These are phyloP conservation scores for Gymnoscelis rufifasciata DNA, from an alignment of 2,888 invertebrate species.

Conservation along the genomic window DNA sequence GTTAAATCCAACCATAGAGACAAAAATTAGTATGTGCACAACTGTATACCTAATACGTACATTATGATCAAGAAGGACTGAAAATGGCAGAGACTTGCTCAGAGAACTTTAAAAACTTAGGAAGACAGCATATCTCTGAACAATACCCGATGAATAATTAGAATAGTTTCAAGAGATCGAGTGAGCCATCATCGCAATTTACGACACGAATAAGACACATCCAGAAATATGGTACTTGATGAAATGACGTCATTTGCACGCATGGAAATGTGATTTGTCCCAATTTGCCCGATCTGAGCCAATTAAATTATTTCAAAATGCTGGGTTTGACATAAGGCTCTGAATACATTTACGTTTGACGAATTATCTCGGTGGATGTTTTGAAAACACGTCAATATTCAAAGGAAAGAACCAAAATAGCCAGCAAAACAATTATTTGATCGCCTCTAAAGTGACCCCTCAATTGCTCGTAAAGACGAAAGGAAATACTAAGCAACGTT, in stretches of 20 bases:
- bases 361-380: conserved; percentile 3
- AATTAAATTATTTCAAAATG: conserved; percentile 21
- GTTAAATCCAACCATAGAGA: too few species aligned
- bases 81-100: too few species aligned
- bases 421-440: not conserved
- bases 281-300: conserved; percentile 19
- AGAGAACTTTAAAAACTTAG: too few species aligned
- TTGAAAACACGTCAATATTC: conserved; percentile 1
- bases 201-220: conserved; percentile 21
- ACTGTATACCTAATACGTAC: too few species aligned
- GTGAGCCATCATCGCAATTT: conserved; percentile 17
- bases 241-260: conserved; percentile 24
- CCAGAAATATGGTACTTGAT: conserved; percentile 25
- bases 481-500: conserved; percentile 1
- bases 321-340: conserved; percentile 9
- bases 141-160: too few species aligned
- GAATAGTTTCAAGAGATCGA: conserved; percentile 9
- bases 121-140: too few species aligned
- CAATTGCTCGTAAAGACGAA: not conserved
- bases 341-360: not conserved
- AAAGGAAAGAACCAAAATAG: not conserved
- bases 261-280: conserved; percentile 25
- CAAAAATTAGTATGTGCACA: too few species aligned
- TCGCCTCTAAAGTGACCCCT: not conserved
- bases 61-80: too few species aligned